Conservation (phyloP, 2,797 vertebrate species). For the Smutsia gigantea region DNA sequence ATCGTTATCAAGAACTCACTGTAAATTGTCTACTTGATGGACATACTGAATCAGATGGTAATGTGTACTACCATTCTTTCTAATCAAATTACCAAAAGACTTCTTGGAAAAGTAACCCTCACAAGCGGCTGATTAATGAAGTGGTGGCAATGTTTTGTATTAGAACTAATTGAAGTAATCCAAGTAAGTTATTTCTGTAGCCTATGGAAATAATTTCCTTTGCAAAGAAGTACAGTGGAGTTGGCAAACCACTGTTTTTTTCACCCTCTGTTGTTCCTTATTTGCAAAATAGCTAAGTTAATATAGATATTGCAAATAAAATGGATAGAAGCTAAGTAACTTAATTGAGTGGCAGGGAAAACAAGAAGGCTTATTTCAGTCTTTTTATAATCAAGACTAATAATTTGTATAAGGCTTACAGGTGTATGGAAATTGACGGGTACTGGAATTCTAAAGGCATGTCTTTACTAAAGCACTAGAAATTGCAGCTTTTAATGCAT, state of each 20-base stretch:
- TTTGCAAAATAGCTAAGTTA: constrained; percentile 60
- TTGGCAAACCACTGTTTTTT: constrained; percentile 78
- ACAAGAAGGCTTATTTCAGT: constrained; percentile 49
- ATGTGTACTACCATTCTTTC: constrained; percentile 83
- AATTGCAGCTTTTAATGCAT: constrained; percentile 50
- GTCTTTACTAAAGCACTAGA: constrained; percentile 53
- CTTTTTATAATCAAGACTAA: constrained; percentile 55
- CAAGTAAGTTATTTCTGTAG: constrained; percentile 88
- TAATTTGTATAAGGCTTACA: constrained; percentile 64
- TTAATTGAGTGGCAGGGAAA: constrained; percentile 59
- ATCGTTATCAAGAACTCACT: constrained; percentile 80
- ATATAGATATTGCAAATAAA: constrained; percentile 60
- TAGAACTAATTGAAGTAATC: constrained; percentile 90
- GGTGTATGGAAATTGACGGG: constrained; percentile 50
- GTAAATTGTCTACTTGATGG: constrained; percentile 86
- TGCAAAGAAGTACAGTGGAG: constrained; percentile 83
- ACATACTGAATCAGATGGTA: constrained; percentile 85
- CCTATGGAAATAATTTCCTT: constrained; percentile 86
- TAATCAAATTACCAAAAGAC: constrained; percentile 88
- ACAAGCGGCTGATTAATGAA: constrained; percentile 89
- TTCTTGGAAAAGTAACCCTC: constrained; percentile 88
- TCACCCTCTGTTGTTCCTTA: constrained; percentile 59
- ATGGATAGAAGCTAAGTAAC: constrained; percentile 30
- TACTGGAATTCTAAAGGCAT: constrained; percentile 37
- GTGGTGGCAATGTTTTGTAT: constrained; percentile 89